phyloP scores from a whole-genome alignment of 2,113 vertebrate genomes.

The Gambusia holbrooki region DNA sequence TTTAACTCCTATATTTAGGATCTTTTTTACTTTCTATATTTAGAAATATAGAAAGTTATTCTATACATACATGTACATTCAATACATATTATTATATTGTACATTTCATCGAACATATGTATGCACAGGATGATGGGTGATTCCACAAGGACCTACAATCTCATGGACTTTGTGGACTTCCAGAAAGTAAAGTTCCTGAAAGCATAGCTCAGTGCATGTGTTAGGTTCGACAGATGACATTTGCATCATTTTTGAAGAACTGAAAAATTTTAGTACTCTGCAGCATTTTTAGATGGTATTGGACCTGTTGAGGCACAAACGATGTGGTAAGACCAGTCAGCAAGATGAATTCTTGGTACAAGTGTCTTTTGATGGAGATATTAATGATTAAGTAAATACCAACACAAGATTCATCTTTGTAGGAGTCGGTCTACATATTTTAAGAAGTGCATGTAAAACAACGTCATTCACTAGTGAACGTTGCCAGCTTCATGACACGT shows the following conservation, averaged over 20 bases:
- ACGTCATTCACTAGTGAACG: conserved; percentile 31
- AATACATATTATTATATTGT: not conserved
- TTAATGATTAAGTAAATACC: conserved; percentile 23
- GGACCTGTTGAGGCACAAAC: not conserved
- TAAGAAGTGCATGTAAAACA: conserved; percentile 23
- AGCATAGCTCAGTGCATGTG: not conserved
- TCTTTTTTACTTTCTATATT: too few species aligned
- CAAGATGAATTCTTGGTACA: conserved; percentile 9
- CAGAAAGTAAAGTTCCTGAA: not conserved
- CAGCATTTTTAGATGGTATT: conserved; percentile 1
- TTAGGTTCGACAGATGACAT: not conserved
- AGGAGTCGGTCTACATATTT: conserved; percentile 23
- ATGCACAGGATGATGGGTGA: too few species aligned
- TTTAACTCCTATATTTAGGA: too few species aligned
- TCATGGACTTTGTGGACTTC: not conserved
- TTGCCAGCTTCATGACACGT: conserved; percentile 31
- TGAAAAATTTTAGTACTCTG: not conserved
- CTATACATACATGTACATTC: too few species aligned
- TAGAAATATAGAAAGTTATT: too few species aligned
- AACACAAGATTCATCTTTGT: conserved; percentile 3
- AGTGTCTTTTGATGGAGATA: conserved; percentile 4
- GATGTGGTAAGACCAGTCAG: not conserved
- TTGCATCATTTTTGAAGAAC: not conserved
- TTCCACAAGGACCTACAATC: not conserved
- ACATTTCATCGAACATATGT: too few species aligned